Conservation (phyloP, 2,888 invertebrate species). For the Caradrina clavipalpis region DNA sequence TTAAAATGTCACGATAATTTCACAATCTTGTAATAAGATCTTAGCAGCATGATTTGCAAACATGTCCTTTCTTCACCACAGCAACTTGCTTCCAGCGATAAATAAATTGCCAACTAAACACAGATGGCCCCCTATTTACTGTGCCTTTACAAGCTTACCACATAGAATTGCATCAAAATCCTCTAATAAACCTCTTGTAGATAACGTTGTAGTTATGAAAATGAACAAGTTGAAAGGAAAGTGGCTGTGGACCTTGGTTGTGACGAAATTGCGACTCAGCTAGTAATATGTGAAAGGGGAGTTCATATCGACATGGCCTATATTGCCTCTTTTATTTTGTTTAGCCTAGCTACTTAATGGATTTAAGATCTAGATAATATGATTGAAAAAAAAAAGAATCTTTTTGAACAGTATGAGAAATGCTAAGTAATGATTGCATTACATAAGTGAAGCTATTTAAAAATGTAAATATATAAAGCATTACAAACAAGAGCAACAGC, state of each 20-base stretch:
- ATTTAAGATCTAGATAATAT: constrained; percentile 33
- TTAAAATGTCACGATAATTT: constrained; percentile 42
- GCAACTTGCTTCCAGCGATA: constrained; percentile 32
- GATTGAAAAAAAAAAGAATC: constrained; percentile 20
- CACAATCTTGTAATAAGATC: constrained; percentile 26
- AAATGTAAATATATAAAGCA: background rate
- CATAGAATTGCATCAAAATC: constrained; percentile 55
- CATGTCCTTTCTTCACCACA: constrained; percentile 26
- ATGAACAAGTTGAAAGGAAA: constrained; percentile 70
- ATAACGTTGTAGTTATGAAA: constrained; percentile 69
- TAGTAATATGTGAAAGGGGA: constrained; percentile 70
- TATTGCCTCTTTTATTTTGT: constrained; percentile 48
- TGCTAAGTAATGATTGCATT: constrained; percentile 7
- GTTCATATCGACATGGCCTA: constrained; percentile 56
- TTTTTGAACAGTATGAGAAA: constrained; percentile 26
- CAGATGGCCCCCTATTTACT: constrained; percentile 43
- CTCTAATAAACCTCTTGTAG: constrained; percentile 53
- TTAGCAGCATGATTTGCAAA: constrained; percentile 34
- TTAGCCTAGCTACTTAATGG: constrained; percentile 21
- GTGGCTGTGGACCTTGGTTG: constrained; percentile 49
- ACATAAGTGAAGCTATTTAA: constrained; percentile 8
- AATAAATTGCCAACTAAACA: constrained; percentile 46
- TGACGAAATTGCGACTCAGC: constrained; percentile 62
- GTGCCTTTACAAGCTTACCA: constrained; percentile 48
- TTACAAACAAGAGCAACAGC: background rate